Percentiles rank a stretch among this genome's conserved stretches.
phyloP scores from a whole-genome alignment of 2,797 vertebrate genomes.

The Parambassis ranga region DNA sequence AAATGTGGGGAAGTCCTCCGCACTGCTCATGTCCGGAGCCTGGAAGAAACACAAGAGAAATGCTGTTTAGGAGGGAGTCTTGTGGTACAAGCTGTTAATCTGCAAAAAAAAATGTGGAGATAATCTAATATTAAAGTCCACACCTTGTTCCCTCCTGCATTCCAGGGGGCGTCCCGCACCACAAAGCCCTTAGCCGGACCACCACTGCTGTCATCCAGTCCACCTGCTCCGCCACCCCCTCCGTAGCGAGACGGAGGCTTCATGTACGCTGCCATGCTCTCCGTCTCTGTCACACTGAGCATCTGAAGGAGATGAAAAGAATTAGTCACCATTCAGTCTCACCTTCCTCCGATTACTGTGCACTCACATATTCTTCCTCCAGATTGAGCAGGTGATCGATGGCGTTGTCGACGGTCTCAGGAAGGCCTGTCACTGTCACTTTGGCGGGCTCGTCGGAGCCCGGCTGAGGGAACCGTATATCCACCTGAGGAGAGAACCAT shows the following conservation, averaged over 20 bases:
- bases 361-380: conserved; percentile 86
- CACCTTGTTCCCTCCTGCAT: conserved; percentile 79
- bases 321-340: no score
- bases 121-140: not conserved
- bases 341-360: not conserved
- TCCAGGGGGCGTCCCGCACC: conserved; percentile 83
- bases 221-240: conserved; percentile 64
- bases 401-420: conserved; percentile 81
- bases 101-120: no score
- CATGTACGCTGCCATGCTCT: conserved; percentile 86
- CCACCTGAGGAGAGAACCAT: conserved; percentile 73
- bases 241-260: conserved; percentile 83
- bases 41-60: conserved; percentile 48
- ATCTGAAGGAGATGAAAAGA: conserved; percentile 62
- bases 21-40: conserved; percentile 84
- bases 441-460: conserved; percentile 79
- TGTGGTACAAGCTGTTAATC: no score
- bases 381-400: conserved; percentile 84
- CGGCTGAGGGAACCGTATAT: conserved; percentile 82
- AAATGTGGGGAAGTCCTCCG: conserved; percentile 84
- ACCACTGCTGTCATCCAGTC: conserved; percentile 67
- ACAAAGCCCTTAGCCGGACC: conserved; percentile 80
- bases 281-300: conserved; percentile 85
- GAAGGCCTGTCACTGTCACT: conserved; percentile 82
- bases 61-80: no score